Evolutionary conservation across 2,113 vertebrate species (phyloP).

Genomic region (Gopherus evgoodei): DNA sequence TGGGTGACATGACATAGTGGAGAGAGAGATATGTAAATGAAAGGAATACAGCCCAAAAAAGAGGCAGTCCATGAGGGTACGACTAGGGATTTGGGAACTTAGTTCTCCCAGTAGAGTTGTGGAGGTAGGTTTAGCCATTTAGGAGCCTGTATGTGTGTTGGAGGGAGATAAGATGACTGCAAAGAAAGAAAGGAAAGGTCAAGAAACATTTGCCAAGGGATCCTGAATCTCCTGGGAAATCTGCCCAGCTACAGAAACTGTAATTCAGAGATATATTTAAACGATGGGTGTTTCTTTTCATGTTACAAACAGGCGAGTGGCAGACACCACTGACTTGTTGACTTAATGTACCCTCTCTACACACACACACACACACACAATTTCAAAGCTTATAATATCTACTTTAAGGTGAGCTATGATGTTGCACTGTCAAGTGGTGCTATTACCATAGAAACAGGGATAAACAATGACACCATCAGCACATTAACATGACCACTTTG

Average conservation of each 20-base stretch:
- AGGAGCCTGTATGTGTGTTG: background rate
- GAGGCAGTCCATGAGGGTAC: background rate
- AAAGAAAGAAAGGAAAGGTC: conserved; percentile 44
- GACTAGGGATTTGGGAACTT: background rate
- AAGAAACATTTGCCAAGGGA: conserved; percentile 55
- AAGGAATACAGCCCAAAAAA: background rate
- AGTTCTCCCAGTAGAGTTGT: background rate
- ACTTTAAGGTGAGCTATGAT: background rate
- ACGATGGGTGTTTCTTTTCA: background rate
- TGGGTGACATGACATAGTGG: background rate
- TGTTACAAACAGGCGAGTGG: background rate
- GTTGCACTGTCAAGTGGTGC: background rate
- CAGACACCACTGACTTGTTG: background rate
- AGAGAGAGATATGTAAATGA: background rate
- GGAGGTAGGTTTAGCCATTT: background rate
- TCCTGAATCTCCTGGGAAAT: conserved; percentile 11
- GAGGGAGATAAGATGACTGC: conserved; percentile 4
- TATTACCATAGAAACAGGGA: background rate
- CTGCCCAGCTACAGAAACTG: conserved; percentile 45
- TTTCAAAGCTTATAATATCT: background rate
- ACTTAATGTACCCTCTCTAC: background rate
- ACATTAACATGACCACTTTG: background rate
- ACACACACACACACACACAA: background rate
- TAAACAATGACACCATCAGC: background rate
- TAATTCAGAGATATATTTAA: conserved; percentile 57